Conservation (phyloP, 2,888 invertebrate genomes). For the Lampropteryx suffumata region DNA sequence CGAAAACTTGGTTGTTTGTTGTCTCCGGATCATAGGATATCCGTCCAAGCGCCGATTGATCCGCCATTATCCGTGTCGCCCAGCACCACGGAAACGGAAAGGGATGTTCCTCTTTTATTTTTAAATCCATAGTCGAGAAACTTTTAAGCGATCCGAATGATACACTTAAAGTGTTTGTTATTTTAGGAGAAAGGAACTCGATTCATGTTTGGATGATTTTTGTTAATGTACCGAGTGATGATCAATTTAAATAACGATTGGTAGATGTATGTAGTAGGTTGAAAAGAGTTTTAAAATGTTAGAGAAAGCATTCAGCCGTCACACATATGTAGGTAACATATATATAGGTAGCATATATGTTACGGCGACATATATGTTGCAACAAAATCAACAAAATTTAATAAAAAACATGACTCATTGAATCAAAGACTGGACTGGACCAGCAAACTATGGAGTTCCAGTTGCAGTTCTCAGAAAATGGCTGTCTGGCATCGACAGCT, state of each 20-base stretch:
- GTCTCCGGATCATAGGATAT: constrained; percentile 46
- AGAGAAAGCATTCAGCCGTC: too few relatives aligned
- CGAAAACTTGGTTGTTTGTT: constrained; percentile 23
- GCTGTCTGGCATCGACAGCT: constrained; percentile 45
- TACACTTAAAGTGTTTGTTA: constrained; percentile 49
- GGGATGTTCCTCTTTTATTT: constrained; percentile 58
- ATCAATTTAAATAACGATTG: neutral
- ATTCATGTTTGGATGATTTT: constrained; percentile 38
- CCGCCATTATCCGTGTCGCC: constrained; percentile 51
- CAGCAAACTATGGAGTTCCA: constrained; percentile 36
- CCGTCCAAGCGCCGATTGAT: constrained; percentile 55
- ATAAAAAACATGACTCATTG: too few relatives aligned
- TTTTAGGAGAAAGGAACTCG: constrained; percentile 45
- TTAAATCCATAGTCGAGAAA: constrained; percentile 42
- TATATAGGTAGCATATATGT: too few relatives aligned
- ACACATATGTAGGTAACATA: too few relatives aligned
- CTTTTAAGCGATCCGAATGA: constrained; percentile 45
- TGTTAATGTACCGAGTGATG: constrained; percentile 24
- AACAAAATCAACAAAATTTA: too few relatives aligned
- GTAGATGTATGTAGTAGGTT: too few relatives aligned
- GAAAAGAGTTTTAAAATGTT: too few relatives aligned
- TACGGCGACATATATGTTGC: too few relatives aligned
- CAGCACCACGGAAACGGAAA: constrained; percentile 55
- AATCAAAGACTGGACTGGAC: constrained; percentile 29
- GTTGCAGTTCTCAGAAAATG: constrained; percentile 59